Conservation (phyloP, 2,113 vertebrate species). For the Myxocyprinus asiaticus region DNA sequence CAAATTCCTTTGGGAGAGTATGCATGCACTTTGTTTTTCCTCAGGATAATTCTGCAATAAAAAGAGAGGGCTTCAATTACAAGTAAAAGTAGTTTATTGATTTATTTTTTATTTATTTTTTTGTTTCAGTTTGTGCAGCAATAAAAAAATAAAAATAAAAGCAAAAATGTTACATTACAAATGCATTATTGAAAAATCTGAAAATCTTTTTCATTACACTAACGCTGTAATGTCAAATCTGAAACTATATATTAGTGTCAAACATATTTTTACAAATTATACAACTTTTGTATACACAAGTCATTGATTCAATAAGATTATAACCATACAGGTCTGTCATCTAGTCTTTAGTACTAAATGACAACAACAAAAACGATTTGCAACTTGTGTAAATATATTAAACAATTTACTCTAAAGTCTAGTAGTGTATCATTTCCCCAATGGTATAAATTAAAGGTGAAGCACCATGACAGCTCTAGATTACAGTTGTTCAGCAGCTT, state of each 20-base stretch:
- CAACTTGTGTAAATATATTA: slow-evolving; percentile 28
- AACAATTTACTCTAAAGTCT: not conserved
- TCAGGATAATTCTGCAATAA: too few relatives aligned
- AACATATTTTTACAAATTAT: slow-evolving; percentile 62
- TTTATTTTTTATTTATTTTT: slow-evolving; percentile 56
- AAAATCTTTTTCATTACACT: slow-evolving; percentile 42
- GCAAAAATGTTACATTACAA: slow-evolving; percentile 51
- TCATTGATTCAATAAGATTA: not conserved
- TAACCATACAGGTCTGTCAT: slow-evolving; percentile 10
- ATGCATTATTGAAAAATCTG: slow-evolving; percentile 46
- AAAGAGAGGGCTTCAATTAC: too few relatives aligned
- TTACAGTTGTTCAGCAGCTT: slow-evolving; percentile 36
- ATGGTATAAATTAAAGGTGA: slow-evolving; percentile 45
- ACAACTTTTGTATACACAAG: slow-evolving; percentile 47
- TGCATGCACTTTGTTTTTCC: too few relatives aligned
- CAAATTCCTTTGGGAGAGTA: too few relatives aligned
- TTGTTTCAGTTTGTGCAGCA: slow-evolving; percentile 54
- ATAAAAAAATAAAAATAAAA: slow-evolving; percentile 35
- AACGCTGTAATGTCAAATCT: slow-evolving; percentile 22
- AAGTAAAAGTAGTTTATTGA: slow-evolving; percentile 73
- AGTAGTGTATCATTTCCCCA: slow-evolving; percentile 11
- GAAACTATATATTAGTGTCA: too few relatives aligned
- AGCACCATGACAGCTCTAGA: slow-evolving; percentile 8
- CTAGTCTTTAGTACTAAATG: slow-evolving; percentile 18
- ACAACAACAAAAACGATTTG: not conserved